Percentiles rank a stretch among this genome's conserved stretches.
phyloP scores from a whole-genome alignment of 1,140 invertebrate genomes.

The Zaprionus vittiger region DNA sequence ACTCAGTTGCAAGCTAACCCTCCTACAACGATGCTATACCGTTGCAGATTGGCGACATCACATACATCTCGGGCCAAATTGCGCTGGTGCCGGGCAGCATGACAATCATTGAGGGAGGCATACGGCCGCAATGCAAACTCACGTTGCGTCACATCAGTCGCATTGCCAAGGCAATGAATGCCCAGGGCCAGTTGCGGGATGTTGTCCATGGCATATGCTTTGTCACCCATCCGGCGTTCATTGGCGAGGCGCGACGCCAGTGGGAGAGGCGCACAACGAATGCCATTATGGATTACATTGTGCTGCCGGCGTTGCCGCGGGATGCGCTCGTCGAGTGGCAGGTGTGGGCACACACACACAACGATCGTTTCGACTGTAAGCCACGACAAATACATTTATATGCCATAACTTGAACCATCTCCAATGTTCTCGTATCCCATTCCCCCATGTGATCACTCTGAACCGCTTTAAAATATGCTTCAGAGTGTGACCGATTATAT shows the following conservation, averaged over 20 bases:
- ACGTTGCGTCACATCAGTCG: conserved; percentile 92
- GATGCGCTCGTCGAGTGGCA: conserved; percentile 96
- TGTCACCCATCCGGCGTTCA: conserved; percentile 89
- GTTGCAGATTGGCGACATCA: conserved; percentile 88
- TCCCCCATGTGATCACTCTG: too few relatives aligned
- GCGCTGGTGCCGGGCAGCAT: conserved; percentile 94
- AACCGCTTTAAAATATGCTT: too few relatives aligned
- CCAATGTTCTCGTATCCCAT: too few relatives aligned
- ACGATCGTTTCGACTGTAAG: conserved; percentile 94
- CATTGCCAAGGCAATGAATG: conserved; percentile 91
- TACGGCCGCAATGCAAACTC: conserved; percentile 91
- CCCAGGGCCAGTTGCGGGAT: conserved; percentile 90
- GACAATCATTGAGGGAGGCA: conserved; percentile 88
- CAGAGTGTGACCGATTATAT: too few relatives aligned
- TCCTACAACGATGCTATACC: not conserved
- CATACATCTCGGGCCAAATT: conserved; percentile 96
- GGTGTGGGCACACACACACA: conserved; percentile 94
- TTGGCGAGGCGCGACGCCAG: conserved; percentile 90
- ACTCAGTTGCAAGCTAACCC: not conserved
- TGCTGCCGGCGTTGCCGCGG: conserved; percentile 91
- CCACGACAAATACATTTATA: conserved; percentile 36
- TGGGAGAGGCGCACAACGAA: conserved; percentile 94
- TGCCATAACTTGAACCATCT: too few relatives aligned
- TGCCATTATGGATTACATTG: conserved; percentile 93
- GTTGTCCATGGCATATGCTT: conserved; percentile 94